Base-by-base conservation (phyloP, 2,113 vertebrate genomes). In the Grallaria varia region DNA sequence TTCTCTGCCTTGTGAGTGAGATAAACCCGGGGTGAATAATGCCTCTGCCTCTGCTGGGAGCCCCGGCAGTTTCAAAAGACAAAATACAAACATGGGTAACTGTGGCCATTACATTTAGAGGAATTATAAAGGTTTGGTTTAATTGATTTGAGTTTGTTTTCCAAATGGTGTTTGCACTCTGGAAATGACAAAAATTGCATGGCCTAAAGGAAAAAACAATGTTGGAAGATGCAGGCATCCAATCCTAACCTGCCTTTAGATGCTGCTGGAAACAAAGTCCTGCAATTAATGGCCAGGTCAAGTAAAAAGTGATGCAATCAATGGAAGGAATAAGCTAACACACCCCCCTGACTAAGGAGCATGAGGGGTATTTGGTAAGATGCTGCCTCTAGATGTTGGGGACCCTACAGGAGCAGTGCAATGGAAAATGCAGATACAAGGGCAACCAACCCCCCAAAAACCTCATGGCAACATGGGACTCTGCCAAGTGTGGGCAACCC, bases 1-100 rank as follows among this genome's bases (percentile, higher is more conserved):
- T 90, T 66, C 49, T 84, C 73, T 80, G 89, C 40, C 39, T 3
- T 69, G 76, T 33, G 78, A 75, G 35, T 37, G 59, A 83, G 71
- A 92, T 90, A 97, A 96, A 72, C 85, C 74, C 68, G 15, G 39
- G 42, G 25, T 93, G 96, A 95, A 74, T 93, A 93, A 93, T 74
- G 75, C 45, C 59, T 77, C 49, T 87, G 58, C 44, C 62, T 73
- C 62, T 25, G 4, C 22, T 71, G 14, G 66, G 69, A 95, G 82
- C 75, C 53, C 59, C 69, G 1, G 0, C 50, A 60, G 33, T 22
- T 78, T 88, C 75, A 80, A 92, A 93, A 93, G 83, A 83, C 63
- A n/a, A 39, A 93, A 80, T 18, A 88, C 75, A 95, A 88, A 82
- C 40, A 64, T 20, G 44, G 35, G 33, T 14, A 49, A 40, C 50